Evolutionary conservation across 1,140 invertebrate genomes (phyloP), one percentile per base, ranked within the genome.

Genomic region (Elymnias hypermnestra): DNA sequence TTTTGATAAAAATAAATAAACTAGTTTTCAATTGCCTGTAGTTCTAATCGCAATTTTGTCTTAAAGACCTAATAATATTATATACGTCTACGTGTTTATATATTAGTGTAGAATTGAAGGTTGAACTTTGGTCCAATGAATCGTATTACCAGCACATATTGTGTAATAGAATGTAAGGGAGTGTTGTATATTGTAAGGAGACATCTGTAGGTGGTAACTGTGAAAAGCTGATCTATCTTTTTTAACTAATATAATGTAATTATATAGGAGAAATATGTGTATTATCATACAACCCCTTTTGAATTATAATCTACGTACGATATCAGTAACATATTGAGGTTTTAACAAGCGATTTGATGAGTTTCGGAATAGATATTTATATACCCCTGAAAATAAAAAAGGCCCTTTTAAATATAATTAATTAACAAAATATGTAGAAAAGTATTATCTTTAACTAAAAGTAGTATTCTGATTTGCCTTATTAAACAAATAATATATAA

Each of bases 101-200:
- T 31, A 39, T 59, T 55, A 63, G 54, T 33, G 28, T 69, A 69
- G 64, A 63, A 67, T 73, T 66, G 72, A 83, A 81, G 79, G 79
- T 84, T 84, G 79, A 84, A 82, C 63, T 82, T 82, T 84, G 79
- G 79, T 84, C 79, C 79, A 84, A 84, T 79, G 69, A 77, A 72
- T 68, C 71, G 67, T 75, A 81, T 72, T 67, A 69, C 57, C 58
- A 72, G 72, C 77, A 79, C 79, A 77, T 69, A 67, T 65, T 64
- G 72, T 76, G 67, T 78, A 62, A 59, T 79, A 83, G 75, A 45
- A 42, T 49, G 33, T 50, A 43, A 46, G 35, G 14, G 12, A 49
- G 13, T 38, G 35, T 22, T 44, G 40, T 28, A 37, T 43, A 44
- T 31, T 44, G 22, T 50, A 50, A 22, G 23, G 23, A 43, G 43